These are phyloP conservation scores for Andrena hattorfiana DNA, from an alignment of 2,888 invertebrate species.

Conservation along the genomic window DNA sequence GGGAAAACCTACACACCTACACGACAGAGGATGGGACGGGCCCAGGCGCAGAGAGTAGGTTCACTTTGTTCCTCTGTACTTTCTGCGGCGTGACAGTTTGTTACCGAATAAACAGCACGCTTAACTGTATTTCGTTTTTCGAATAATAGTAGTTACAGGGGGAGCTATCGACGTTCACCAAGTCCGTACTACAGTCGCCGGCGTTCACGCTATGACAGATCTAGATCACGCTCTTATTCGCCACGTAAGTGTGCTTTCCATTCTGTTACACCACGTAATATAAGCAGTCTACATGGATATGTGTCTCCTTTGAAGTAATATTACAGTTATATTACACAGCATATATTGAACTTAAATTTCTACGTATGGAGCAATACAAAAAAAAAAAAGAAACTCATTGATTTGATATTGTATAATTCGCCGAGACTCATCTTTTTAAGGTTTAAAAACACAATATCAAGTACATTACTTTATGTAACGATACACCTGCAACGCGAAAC, in stretches of 20 bases:
- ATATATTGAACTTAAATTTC: slow-evolving; percentile 21
- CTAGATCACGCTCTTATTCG: slow-evolving; percentile 91
- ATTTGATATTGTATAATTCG: slow-evolving; percentile 67
- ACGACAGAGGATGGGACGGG: slow-evolving; percentile 76
- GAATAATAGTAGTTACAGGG: slow-evolving; percentile 86
- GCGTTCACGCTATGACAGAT: slow-evolving; percentile 90
- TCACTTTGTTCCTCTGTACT: slow-evolving; percentile 5
- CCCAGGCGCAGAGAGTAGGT: slow-evolving; percentile 87
- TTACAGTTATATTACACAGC: slow-evolving; percentile 11
- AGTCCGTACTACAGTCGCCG: slow-evolving; percentile 90
- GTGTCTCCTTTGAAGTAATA: slow-evolving; percentile 68
- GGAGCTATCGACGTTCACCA: slow-evolving; percentile 88
- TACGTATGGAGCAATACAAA: slow-evolving; percentile 26
- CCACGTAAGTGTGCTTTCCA: slow-evolving; percentile 89
- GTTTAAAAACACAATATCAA: not conserved
- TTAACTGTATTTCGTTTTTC: slow-evolving; percentile 1
- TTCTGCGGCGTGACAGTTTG: not conserved
- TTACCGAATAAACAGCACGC: not conserved
- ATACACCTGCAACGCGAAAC: not conserved
- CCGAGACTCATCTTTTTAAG: not conserved
- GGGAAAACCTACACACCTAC: slow-evolving; percentile 92
- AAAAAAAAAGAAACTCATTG: slow-evolving; percentile 55
- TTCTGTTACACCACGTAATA: slow-evolving; percentile 66
- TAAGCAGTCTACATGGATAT: slow-evolving; percentile 79
- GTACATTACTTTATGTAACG: slow-evolving; percentile 3